Base-by-base conservation (phyloP, 2,888 invertebrate genomes). In the Aromia moschata region DNA sequence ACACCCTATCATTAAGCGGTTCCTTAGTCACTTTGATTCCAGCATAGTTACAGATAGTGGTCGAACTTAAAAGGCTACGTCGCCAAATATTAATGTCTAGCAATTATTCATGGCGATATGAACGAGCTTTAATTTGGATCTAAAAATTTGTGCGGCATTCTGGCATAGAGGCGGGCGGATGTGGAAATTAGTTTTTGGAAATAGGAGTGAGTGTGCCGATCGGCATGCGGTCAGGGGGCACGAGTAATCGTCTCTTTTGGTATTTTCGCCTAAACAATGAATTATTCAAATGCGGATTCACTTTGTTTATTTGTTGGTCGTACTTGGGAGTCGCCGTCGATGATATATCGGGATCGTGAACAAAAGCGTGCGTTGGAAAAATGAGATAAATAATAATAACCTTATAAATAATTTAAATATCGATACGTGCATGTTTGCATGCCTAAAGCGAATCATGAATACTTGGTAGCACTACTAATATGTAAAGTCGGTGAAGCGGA, bases 161-260 rank as follows among this genome's bases (percentile, higher is more conserved):
- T 33, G 3, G 33, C 10, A 33, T n/a, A n/a, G n/a, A 15, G 30
- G 30, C 57, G 36, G 14, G 38, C 66, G 69, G 69, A 69, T 69
- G 69, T 67, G 67, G 58, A 61, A 62, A 67, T 69, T 59, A 63
- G 56, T 67, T 69, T 66, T 58, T 33, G 57, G 67, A 69, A 69
- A 55, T 45, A 46, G 10, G 30, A 15, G 9, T 37, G 47, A 47
- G 14, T 49, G n/a, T 14, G 10, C n/a, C 5, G n/a, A 25, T 20
- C 20, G 38, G 30, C 14, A 40, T 49, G 49, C 25, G 30, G 14
- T 15, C 14, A 10, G 25, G 14, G 16, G 16, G 33, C 16, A 25
- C 18, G 5, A n/a, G 37, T 33, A 20, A 37, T 37, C 18, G 18
- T 36, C 15, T 10, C 20, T 47, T 12, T 38, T 38, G 25, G 18